Percentiles rank a stretch among this genome's conserved stretches.
Evolutionary conservation across 2,797 vertebrate genomes (phyloP).

Genomic region (Acanthopagrus latus): DNA sequence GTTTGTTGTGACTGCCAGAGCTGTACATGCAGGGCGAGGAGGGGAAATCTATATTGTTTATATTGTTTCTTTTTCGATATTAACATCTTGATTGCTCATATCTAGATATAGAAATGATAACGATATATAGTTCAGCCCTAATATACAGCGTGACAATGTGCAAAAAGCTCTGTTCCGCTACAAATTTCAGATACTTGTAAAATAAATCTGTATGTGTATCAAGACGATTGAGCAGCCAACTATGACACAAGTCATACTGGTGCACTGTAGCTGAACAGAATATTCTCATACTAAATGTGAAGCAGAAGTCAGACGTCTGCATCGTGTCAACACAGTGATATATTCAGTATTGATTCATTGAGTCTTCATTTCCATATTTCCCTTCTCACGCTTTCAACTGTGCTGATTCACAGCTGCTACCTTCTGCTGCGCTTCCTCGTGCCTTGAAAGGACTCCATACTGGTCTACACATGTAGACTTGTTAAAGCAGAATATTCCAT

Average conservation of each 20-base stretch:
- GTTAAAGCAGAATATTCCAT: not conserved
- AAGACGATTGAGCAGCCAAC: not conserved
- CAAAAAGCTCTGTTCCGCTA: not conserved
- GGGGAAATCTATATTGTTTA: too few species aligned
- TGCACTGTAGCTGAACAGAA: not conserved
- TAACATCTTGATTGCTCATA: too few species aligned
- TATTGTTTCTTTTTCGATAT: too few species aligned
- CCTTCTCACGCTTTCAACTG: not conserved
- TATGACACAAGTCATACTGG: not conserved
- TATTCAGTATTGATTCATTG: conserved; percentile 5
- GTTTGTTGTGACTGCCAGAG: too few species aligned
- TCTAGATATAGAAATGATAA: too few species aligned
- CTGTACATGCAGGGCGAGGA: too few species aligned
- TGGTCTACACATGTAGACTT: not conserved
- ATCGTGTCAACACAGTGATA: not conserved
- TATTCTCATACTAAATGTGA: not conserved
- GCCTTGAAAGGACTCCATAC: too few species aligned
- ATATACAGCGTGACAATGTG: not conserved
- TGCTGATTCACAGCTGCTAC: conserved; percentile 1
- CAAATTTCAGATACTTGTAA: not conserved
- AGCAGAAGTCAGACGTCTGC: conserved; percentile 1
- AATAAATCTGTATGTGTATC: not conserved
- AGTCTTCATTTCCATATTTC: not conserved
- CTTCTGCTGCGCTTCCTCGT: not conserved
- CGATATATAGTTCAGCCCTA: too few species aligned